These are phyloP conservation scores for Notodonta ziczac DNA, from an alignment of 2,888 invertebrate species.

Conservation along the genomic window DNA sequence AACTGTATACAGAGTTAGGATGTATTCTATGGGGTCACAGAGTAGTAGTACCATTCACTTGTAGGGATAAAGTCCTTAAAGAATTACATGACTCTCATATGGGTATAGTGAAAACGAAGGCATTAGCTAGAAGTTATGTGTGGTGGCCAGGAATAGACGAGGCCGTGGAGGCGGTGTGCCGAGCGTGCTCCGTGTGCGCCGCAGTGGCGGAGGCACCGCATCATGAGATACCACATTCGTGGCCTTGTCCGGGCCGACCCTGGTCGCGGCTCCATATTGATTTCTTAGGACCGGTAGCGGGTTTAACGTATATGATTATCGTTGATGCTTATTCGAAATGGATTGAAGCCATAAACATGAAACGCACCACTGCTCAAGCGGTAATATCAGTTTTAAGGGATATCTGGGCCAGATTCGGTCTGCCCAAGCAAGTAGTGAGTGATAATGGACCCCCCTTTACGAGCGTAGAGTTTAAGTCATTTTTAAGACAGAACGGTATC, in stretches of 20 bases:
- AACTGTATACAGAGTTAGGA: slow-evolving; percentile 15
- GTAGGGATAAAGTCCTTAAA: background rate
- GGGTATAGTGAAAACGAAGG: slow-evolving; percentile 36
- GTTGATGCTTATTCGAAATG: slow-evolving; percentile 7
- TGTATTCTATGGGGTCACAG: slow-evolving; percentile 25
- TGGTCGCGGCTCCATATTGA: slow-evolving; percentile 8
- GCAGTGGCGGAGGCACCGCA: slow-evolving; percentile 3
- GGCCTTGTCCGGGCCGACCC: slow-evolving; percentile 7
- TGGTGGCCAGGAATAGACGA: slow-evolving; percentile 30
- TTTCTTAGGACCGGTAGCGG: slow-evolving; percentile 4
- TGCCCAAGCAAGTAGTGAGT: background rate
- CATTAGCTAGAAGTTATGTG: slow-evolving; percentile 29
- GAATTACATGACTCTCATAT: slow-evolving; percentile 27
- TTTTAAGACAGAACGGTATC: background rate
- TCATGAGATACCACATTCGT: background rate
- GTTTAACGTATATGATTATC: slow-evolving; percentile 1
- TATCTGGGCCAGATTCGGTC: slow-evolving; percentile 2
- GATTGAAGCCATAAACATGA: slow-evolving; percentile 3
- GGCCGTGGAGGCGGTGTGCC: slow-evolving; percentile 13
- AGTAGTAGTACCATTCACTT: slow-evolving; percentile 6
- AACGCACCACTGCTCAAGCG: background rate
- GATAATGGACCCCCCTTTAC: background rate
- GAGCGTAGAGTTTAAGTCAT: background rate
- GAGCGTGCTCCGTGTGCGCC: slow-evolving; percentile 2
- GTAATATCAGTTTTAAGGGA: background rate